A percentile compares a stretch with the other conserved stretches of the same genome.
These are phyloP conservation scores for Drosophila austrosaltans DNA, from an alignment of 2,888 invertebrate species.

Conservation along the genomic window DNA sequence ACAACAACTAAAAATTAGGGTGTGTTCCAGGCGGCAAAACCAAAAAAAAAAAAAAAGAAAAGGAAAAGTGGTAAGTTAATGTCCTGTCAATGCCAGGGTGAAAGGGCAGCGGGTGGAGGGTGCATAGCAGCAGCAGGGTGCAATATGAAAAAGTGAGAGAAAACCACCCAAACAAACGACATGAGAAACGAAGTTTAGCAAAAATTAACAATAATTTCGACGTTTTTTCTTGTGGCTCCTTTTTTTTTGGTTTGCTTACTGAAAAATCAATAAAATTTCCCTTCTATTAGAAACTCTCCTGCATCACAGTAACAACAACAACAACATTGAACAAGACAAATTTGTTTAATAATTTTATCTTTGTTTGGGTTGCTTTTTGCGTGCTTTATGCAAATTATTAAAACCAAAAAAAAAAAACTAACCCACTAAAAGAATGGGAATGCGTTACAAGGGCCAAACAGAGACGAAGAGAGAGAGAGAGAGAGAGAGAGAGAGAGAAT, in stretches of 20 bases:
- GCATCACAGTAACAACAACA: slow-evolving; percentile 3
- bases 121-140: not conserved
- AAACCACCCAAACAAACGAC: not conserved
- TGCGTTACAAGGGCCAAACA: not conserved
- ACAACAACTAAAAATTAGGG: slow-evolving; percentile 12
- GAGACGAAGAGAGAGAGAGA: not conserved
- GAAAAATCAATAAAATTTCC: slow-evolving; percentile 9
- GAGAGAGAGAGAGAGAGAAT: not conserved
- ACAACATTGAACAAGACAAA: not conserved
- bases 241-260: not conserved
- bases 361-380: not conserved
- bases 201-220: not conserved
- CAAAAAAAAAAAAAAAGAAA: slow-evolving; percentile 3
- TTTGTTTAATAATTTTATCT: not conserved
- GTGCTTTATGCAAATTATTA: not conserved
- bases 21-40: slow-evolving; percentile 14
- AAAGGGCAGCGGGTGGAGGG: slow-evolving; percentile 1
- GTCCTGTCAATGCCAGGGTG: slow-evolving; percentile 6
- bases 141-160: not conserved
- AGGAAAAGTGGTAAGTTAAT: slow-evolving; percentile 14
- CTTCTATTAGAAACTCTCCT: not conserved
- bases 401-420: not conserved
- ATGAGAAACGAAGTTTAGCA: not conserved
- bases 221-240: slow-evolving; percentile 1
- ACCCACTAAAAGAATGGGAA: not conserved